Evolutionary conservation across 2,888 invertebrate species (phyloP).

Genomic region (Steinernema scapterisci): DNA sequence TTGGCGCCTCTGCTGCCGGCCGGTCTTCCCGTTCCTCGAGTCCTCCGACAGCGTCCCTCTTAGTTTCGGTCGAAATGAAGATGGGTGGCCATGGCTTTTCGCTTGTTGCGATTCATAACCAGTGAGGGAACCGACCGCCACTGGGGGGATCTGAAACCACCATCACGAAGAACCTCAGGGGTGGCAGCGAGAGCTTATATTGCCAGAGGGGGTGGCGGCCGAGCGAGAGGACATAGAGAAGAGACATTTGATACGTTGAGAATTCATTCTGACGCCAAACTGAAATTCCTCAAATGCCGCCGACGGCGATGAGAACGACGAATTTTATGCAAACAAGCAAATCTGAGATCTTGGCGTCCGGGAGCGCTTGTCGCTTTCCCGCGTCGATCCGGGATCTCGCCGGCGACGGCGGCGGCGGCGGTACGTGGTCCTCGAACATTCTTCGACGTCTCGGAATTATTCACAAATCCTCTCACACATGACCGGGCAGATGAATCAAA

Average conservation of each 20-base stretch:
- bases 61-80: too few relatives aligned
- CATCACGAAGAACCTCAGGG: too few relatives aligned
- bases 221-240: background rate
- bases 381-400: background rate
- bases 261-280: background rate
- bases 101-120: conserved; percentile 10
- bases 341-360: background rate
- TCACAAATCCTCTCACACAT: conserved; percentile 1
- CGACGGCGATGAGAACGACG: background rate
- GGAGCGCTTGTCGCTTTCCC: background rate
- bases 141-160: too few relatives aligned
- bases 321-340: conserved; percentile 13
- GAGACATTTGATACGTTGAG: conserved; percentile 6
- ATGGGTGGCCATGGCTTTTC: too few relatives aligned
- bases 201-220: too few relatives aligned
- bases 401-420: background rate
- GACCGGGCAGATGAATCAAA: background rate
- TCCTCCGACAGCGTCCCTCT: too few relatives aligned
- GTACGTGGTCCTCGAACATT: too few relatives aligned
- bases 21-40: too few relatives aligned
- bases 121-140: background rate
- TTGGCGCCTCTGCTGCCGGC: too few relatives aligned
- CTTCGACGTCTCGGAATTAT: background rate
- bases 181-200: too few relatives aligned
- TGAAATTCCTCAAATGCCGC: background rate